Percentiles rank a stretch among this genome's conserved stretches.
phyloP scores from a whole-genome alignment of 2,113 vertebrate genomes.

The Quiscalus mexicanus region DNA sequence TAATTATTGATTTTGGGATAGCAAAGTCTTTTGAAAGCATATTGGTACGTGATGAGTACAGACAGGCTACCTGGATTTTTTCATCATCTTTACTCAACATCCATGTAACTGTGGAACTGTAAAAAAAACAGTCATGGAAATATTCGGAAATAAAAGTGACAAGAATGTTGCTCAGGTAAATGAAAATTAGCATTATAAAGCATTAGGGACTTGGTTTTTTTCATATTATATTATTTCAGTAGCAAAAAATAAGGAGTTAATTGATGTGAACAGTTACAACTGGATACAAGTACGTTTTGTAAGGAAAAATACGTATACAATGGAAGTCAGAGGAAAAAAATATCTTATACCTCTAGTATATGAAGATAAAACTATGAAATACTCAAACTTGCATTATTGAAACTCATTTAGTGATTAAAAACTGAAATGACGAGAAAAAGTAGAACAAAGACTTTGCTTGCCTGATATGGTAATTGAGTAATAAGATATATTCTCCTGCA shows the following conservation, averaged over 20 bases:
- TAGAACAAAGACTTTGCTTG: not conserved
- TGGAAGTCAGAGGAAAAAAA: not conserved
- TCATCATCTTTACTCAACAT: not conserved
- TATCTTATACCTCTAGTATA: not conserved
- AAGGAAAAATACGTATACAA: not conserved
- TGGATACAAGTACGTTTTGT: not conserved
- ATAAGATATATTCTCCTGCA: slow-evolving; percentile 29
- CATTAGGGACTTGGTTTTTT: not conserved
- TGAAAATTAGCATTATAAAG: not conserved
- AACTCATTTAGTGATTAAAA: not conserved
- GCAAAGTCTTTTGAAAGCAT: not conserved
- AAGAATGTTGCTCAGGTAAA: not conserved
- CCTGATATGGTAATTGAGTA: not conserved
- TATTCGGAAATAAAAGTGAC: not conserved
- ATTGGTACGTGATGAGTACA: not conserved
- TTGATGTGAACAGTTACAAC: not conserved
- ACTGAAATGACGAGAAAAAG: not conserved
- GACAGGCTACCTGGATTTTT: not conserved
- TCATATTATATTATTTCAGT: not conserved
- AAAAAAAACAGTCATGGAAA: not conserved
- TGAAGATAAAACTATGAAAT: not conserved
- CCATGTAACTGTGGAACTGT: not conserved
- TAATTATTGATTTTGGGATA: not conserved
- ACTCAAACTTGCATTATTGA: not conserved
- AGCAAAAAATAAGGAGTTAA: not conserved